Base-by-base conservation (phyloP, 2,113 vertebrate species). In the Crotalus viridis region DNA sequence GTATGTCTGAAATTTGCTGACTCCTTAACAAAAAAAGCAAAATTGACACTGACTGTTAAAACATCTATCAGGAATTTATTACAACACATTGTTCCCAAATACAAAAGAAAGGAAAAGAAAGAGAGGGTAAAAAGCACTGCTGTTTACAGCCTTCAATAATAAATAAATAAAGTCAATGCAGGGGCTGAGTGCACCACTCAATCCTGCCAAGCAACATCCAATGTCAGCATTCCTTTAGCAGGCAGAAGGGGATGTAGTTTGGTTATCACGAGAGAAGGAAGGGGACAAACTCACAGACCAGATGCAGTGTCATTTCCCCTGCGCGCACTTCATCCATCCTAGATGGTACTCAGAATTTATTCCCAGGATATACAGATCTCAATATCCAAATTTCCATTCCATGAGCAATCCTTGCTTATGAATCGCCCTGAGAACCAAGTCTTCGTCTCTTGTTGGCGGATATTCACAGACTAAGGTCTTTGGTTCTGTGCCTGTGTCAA, bases 101-200 rank as follows among this genome's bases (percentile, higher is more conserved):
- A 97, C 97, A 97, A 97, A 97, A 97, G 96, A 97, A 97, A 97
- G 96, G 97, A 97, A 97, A 97, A 95, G 96, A 97, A 97, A 94
- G 94, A 92, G 91, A 97, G 96, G 96, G 93, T 97, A 97, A 96
- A 97, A 97, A 96, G 96, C 96, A 96, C 94, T 96, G 97, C 95
- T 96, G 96, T 95, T 97, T 97, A 97, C 97, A 97, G 97, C 96
- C 94, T 96, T 95, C 17, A 54, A 94, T 96, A 96, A 96, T 96
- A 96, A 97, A 97, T 97, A 97, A 97, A 96, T 93, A 94, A 94
- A 95, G 95, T 95, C 0, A 0, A 95, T 95, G 91, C 95, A 96
- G 92, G 95, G 95, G 90, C 95, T 94, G 94, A 95, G 90, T 92
- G 89, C 92, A 94, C 95, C 94, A 94, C 94, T 21, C 0, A n/a